Base-by-base conservation (phyloP, 2,888 invertebrate species). In the Reticulitermes lucifugus region DNA sequence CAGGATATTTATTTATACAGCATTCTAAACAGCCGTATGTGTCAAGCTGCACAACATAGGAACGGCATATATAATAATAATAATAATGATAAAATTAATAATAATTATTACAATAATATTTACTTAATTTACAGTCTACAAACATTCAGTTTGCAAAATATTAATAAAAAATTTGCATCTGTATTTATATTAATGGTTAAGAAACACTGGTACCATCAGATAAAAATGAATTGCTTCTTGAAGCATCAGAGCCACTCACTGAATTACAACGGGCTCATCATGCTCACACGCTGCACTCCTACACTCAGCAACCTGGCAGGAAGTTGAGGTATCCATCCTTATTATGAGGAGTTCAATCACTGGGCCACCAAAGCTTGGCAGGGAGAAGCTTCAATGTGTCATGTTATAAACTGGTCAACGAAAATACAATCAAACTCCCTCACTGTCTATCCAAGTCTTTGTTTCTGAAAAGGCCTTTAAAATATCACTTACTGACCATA, bases 91-190 rank as follows among this genome's bases (percentile, higher is more conserved):
- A 35, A 35, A 35, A 35, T 35, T 35, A 35, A 35, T 35, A 41
- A 73, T 83, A 77, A 73, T 59, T 25, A 71, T 71, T 59, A 75
- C 65, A 65, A 81, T 81, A 41, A 60, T 81, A 83, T 83, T 43
- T 70, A 83, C 43, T 70, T 75, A 83, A 22, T n/a, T 29, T 79
- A 59, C 71, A 83, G 35, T 75, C 83, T 83, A 83, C 83, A 83
- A 83, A 83, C 73, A 73, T 73, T 46, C 71, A 75, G 65, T 84
- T 60, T 84, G 84, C 83, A 84, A 84, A 84, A 84, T 79, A 84
- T 84, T 84, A 79, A 51, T 59, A 84, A 84, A 81, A 81, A 81
- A 77, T 46, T 77, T 77, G 77, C 77, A n/a, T 51, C 65, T 77
- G 12, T 77, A 7, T 77, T 43, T 46, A 77, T 77, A 77, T 35